These are phyloP conservation scores for Temnothorax ravouxi DNA, from an alignment of 2,888 invertebrate genomes.

Conservation along the genomic window DNA sequence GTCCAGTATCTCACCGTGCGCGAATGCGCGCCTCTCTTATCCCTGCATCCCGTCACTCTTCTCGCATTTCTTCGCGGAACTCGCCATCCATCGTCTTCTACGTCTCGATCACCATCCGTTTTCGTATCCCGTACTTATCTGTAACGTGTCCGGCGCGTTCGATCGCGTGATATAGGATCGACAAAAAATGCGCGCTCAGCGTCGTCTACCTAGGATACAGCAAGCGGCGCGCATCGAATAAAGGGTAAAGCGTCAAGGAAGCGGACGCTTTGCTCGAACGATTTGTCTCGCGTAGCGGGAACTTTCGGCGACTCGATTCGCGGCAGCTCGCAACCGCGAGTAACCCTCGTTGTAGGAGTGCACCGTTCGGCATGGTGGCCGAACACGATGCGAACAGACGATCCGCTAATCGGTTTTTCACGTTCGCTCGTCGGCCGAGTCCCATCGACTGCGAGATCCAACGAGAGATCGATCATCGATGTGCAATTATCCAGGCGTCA, in stretches of 20 bases:
- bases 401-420: constrained; percentile 2
- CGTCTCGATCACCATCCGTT: constrained; percentile 2
- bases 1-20: constrained; percentile 41
- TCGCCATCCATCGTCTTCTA: constrained; percentile 6
- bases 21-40: not conserved
- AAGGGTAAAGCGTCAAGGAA: not conserved
- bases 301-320: constrained; percentile 29
- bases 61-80: not conserved
- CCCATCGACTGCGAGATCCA: constrained; percentile 23
- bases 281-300: constrained; percentile 31
- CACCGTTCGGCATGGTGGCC: not conserved
- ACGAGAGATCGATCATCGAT: constrained; percentile 3
- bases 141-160: not conserved
- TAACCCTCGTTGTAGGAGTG: not conserved
- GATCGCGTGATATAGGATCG: not conserved
- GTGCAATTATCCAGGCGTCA: not conserved
- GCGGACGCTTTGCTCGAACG: not conserved
- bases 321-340: constrained; percentile 31
- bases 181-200: not conserved
- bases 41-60: constrained; percentile 16
- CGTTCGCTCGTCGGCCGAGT: not conserved
- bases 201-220: constrained; percentile 32
- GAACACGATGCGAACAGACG: not conserved
- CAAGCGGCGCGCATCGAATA: constrained; percentile 6
- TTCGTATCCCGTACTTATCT: not conserved